These are phyloP conservation scores for Clarias macrocephalus DNA, from an alignment of 2,113 vertebrate genomes.

Conservation along the genomic window DNA sequence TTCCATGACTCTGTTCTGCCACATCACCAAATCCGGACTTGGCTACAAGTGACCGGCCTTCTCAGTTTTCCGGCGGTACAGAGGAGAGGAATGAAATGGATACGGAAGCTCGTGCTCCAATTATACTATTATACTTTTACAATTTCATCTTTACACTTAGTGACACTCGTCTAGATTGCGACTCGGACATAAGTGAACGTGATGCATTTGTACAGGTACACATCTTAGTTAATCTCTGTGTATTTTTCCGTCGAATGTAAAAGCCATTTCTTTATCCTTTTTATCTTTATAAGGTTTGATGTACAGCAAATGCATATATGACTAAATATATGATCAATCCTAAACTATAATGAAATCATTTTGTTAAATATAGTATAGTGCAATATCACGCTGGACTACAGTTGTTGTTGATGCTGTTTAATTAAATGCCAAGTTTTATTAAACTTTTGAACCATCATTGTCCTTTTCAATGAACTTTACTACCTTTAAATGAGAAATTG, in stretches of 20 bases:
- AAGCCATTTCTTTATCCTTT: neutral
- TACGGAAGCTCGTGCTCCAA: neutral
- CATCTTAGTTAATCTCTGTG: neutral
- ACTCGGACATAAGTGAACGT: neutral
- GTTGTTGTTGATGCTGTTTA: neutral
- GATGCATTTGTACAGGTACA: neutral
- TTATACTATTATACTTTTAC: neutral
- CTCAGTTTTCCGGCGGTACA: neutral
- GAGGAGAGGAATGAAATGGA: neutral
- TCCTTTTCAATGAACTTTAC: neutral
- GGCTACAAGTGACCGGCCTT: constrained; percentile 67
- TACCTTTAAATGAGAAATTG: neutral
- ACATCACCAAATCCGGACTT: constrained; percentile 73
- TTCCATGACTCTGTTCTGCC: constrained; percentile 79
- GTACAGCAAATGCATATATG: neutral
- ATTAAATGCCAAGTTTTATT: neutral
- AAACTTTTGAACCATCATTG: neutral
- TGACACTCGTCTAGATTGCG: neutral
- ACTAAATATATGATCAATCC: neutral
- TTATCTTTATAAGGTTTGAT: neutral
- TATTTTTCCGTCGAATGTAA: neutral
- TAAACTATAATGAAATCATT: neutral
- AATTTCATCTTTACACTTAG: neutral
- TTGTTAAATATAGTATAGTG: neutral
- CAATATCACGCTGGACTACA: neutral